A percentile compares a stretch with the other conserved stretches of the same genome.
Evolutionary conservation across 2,888 invertebrate species (phyloP).

Genomic region (Lagria hirta): DNA sequence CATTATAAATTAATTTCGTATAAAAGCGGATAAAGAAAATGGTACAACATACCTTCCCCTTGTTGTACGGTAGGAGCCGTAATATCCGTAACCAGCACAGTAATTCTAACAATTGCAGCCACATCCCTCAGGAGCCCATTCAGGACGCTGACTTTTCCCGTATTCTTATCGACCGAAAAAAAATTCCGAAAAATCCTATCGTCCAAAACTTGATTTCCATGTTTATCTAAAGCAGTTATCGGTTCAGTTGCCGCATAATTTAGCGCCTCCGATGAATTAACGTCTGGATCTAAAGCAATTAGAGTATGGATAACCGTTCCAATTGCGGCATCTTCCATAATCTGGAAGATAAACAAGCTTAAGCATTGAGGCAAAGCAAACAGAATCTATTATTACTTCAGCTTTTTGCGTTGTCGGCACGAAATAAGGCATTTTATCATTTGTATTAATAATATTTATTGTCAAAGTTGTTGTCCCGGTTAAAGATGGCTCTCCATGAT

Average conservation of each 20-base stretch:
- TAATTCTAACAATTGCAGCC: slow-evolving; percentile 75
- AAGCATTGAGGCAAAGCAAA: no score
- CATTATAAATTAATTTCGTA: not conserved
- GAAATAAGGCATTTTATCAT: slow-evolving; percentile 85
- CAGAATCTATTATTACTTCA: slow-evolving; percentile 57
- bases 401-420: slow-evolving; percentile 76
- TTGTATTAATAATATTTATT: slow-evolving; percentile 79
- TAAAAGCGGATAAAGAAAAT: no score
- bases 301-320: slow-evolving; percentile 73
- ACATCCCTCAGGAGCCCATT: slow-evolving; percentile 65
- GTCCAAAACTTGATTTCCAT: slow-evolving; percentile 68
- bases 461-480: slow-evolving; percentile 80
- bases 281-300: slow-evolving; percentile 78
- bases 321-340: slow-evolving; percentile 75
- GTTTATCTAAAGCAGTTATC: slow-evolving; percentile 78
- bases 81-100: slow-evolving; percentile 78
- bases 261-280: slow-evolving; percentile 67
- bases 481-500: slow-evolving; percentile 76
- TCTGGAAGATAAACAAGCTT: slow-evolving; percentile 47
- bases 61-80: slow-evolving; percentile 77
- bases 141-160: slow-evolving; percentile 66
- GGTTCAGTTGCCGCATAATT: slow-evolving; percentile 68
- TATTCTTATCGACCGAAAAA: slow-evolving; percentile 64
- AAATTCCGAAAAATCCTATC: slow-evolving; percentile 61
- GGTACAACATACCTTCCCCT: slow-evolving; percentile 69